Evolutionary conservation across 92 coral and sea anemone genomes (phyloP).

Genomic region (Porites rus): DNA sequence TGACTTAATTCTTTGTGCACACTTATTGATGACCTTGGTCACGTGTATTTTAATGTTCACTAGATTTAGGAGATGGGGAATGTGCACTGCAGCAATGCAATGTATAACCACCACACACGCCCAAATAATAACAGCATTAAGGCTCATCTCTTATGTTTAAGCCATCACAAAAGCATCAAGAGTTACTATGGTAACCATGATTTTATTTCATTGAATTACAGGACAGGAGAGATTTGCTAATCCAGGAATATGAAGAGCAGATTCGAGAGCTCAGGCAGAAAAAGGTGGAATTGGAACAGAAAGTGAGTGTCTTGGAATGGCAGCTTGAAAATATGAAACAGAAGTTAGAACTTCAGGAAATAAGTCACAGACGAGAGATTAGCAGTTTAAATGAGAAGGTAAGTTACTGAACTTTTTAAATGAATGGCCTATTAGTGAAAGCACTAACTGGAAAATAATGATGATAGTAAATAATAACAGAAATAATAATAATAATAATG

Average conservation of each 20-base stretch:
- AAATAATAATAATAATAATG: too few relatives aligned
- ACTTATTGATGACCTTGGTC: too few relatives aligned
- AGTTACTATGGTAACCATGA: neutral
- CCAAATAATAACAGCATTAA: too few relatives aligned
- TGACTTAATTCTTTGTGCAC: too few relatives aligned
- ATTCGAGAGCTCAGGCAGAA: conserved; percentile 75
- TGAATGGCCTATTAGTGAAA: neutral
- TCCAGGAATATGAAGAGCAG: conserved; percentile 80
- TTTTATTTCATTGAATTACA: neutral
- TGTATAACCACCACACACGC: too few relatives aligned
- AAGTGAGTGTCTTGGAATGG: conserved; percentile 88
- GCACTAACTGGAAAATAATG: neutral
- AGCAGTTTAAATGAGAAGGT: conserved; percentile 86
- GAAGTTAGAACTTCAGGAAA: conserved; percentile 90
- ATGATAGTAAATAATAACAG: too few relatives aligned
- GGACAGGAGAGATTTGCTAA: conserved; percentile 69
- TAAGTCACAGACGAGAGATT: conserved; percentile 85
- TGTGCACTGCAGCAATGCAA: too few relatives aligned
- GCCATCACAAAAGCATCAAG: neutral
- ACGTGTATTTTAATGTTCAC: too few relatives aligned
- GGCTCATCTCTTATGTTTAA: too few relatives aligned
- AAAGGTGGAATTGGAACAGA: conserved; percentile 80
- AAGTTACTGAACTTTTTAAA: neutral
- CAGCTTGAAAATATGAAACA: conserved; percentile 93
- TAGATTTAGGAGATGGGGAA: too few relatives aligned